Conservation (phyloP, 2,113 vertebrate species). For the Cottus gobio region DNA sequence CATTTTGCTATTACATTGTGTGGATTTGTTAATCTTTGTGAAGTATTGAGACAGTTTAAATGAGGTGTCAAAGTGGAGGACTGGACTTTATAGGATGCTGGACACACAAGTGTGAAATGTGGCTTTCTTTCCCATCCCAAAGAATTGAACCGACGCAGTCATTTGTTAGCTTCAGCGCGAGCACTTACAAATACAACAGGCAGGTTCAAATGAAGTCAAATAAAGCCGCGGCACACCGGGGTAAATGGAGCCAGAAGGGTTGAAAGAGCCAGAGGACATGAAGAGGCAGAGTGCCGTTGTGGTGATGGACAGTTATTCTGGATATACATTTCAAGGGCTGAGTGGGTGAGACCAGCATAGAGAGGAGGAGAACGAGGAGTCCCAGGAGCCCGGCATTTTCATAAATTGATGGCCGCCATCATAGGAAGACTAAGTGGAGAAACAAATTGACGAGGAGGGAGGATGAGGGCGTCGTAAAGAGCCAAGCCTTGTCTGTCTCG, state of each 20-base stretch:
- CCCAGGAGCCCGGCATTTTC: conserved; percentile 49
- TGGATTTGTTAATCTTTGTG: neutral
- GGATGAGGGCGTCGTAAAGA: conserved; percentile 21
- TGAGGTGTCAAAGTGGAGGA: neutral
- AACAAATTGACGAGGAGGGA: conserved; percentile 44
- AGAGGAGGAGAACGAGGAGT: conserved; percentile 27
- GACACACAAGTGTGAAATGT: neutral
- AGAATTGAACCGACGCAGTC: conserved; percentile 1
- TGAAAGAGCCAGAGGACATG: conserved; percentile 50
- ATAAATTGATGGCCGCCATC: conserved; percentile 55
- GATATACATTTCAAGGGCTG: conserved; percentile 58
- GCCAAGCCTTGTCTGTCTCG: conserved; percentile 16
- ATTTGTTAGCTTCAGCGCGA: neutral
- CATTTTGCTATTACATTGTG: neutral
- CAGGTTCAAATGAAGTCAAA: conserved; percentile 18
- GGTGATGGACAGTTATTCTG: conserved; percentile 58
- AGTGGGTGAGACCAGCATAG: conserved; percentile 40
- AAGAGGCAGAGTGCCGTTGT: conserved; percentile 39
- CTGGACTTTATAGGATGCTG: neutral
- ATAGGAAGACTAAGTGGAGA: conserved; percentile 30
- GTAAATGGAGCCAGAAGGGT: conserved; percentile 30
- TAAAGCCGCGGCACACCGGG: neutral
- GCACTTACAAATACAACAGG: neutral
- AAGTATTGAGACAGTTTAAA: neutral
- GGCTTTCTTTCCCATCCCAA: neutral